Evolutionary conservation across 2,113 vertebrate genomes (phyloP).

Genomic region (Tachycineta bicolor): DNA sequence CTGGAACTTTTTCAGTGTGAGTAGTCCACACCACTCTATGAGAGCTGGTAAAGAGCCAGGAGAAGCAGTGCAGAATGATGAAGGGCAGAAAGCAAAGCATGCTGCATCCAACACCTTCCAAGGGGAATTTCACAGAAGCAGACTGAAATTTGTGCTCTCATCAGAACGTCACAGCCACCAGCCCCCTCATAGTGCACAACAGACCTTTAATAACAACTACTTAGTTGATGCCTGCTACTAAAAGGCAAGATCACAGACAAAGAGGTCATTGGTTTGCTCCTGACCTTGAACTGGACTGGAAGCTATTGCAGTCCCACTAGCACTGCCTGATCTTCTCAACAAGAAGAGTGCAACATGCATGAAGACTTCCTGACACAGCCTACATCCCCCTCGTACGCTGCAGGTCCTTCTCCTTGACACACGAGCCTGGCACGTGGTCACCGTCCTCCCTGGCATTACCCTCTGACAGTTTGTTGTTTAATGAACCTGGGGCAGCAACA

Average conservation of each 20-base stretch:
- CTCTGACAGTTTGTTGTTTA: background rate
- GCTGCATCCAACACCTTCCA: background rate
- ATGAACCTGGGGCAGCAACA: background rate
- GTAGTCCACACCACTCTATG: background rate
- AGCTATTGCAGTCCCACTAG: background rate
- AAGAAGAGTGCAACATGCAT: background rate
- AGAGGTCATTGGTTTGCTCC: background rate
- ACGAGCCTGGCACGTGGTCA: background rate
- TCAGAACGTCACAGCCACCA: background rate
- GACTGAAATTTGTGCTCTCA: background rate
- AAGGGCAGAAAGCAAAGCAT: background rate
- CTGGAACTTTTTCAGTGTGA: background rate
- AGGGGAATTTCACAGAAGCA: background rate
- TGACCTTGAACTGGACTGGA: background rate
- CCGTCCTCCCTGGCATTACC: background rate
- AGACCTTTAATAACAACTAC: background rate
- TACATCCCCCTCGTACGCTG: accelerated
- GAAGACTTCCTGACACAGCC: background rate
- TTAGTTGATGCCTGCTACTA: background rate
- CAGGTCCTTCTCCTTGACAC: background rate
- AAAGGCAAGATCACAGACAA: background rate
- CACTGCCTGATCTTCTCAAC: background rate
- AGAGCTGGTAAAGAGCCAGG: background rate
- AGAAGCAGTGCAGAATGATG: background rate
- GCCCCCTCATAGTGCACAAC: accelerated